Percentiles rank a stretch among this genome's conserved stretches.
These are phyloP conservation scores for Hyposoter didymator DNA, from an alignment of 2,888 invertebrate genomes.

Conservation along the genomic window DNA sequence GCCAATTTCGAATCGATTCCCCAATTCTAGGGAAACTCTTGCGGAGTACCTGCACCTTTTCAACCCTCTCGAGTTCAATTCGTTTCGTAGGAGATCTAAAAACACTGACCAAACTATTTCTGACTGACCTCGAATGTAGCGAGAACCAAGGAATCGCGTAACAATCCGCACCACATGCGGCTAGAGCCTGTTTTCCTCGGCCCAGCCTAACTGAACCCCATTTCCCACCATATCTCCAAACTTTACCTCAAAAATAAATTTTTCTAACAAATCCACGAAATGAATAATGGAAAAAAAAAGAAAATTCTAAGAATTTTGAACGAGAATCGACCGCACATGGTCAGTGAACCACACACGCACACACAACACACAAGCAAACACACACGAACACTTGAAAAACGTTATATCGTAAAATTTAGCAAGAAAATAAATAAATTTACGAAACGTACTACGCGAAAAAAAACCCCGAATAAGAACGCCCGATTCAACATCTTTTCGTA, in stretches of 20 bases:
- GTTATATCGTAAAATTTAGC: constrained; percentile 56
- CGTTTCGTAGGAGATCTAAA: constrained; percentile 4
- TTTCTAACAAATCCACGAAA: constrained; percentile 38
- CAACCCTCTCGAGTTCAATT: constrained; percentile 18
- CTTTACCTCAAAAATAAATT: constrained; percentile 33
- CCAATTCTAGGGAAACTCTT: not conserved
- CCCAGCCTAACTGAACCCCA: not conserved
- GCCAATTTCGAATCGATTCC: not conserved
- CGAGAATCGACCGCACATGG: not conserved
- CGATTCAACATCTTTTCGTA: constrained; percentile 43
- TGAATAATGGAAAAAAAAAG: constrained; percentile 18
- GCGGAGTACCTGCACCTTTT: not conserved
- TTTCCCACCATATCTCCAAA: not conserved
- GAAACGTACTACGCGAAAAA: constrained; percentile 46
- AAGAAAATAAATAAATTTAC: constrained; percentile 52
- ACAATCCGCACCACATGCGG: constrained; percentile 1
- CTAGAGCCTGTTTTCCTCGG: constrained; percentile 16
- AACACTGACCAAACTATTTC: constrained; percentile 9
- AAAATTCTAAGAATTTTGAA: constrained; percentile 10
- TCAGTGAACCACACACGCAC: constrained; percentile 12
- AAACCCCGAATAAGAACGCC: constrained; percentile 37
- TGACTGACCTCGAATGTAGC: constrained; percentile 13
- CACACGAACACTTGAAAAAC: constrained; percentile 14
- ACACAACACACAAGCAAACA: constrained; percentile 5
- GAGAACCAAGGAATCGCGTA: constrained; percentile 26